These are phyloP conservation scores for Drosophila nr. fundita DNA, from an alignment of 2,888 invertebrate species.

Conservation along the genomic window DNA sequence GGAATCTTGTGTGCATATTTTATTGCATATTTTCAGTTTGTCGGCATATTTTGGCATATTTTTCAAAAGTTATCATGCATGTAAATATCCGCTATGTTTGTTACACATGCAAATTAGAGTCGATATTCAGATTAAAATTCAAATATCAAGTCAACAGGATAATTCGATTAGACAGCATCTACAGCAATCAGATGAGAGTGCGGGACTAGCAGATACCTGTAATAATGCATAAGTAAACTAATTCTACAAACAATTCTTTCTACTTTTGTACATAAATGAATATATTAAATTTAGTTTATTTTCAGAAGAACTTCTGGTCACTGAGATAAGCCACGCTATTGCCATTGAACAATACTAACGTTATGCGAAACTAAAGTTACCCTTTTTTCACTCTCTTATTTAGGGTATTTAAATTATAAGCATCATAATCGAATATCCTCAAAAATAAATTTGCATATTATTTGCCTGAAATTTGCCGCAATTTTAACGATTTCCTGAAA, in stretches of 20 bases:
- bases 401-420: constrained; percentile 15
- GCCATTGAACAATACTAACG: neutral
- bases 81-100: neutral
- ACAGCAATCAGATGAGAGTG: neutral
- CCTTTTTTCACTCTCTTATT: neutral
- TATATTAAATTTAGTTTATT: neutral
- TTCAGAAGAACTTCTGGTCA: neutral
- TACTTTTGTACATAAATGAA: accelerated
- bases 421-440: constrained; percentile 31
- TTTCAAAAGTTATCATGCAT: neutral
- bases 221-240: neutral
- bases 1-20: neutral
- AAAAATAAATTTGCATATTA: constrained; percentile 34
- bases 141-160: constrained; percentile 14
- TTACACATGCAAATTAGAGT: constrained; percentile 12
- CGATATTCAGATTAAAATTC: constrained; percentile 17
- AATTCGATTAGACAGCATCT: neutral
- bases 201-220: neutral
- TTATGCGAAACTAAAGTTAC: neutral
- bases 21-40: neutral
- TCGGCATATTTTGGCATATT: neutral
- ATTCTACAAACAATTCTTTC: neutral
- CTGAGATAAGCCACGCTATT: too few relatives aligned
- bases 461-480: constrained; percentile 16
- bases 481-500: constrained; percentile 40